Evolutionary conservation across 2,888 invertebrate genomes (phyloP), one percentile per base, ranked within the genome.

Genomic region (Mechanitis messenoides): DNA sequence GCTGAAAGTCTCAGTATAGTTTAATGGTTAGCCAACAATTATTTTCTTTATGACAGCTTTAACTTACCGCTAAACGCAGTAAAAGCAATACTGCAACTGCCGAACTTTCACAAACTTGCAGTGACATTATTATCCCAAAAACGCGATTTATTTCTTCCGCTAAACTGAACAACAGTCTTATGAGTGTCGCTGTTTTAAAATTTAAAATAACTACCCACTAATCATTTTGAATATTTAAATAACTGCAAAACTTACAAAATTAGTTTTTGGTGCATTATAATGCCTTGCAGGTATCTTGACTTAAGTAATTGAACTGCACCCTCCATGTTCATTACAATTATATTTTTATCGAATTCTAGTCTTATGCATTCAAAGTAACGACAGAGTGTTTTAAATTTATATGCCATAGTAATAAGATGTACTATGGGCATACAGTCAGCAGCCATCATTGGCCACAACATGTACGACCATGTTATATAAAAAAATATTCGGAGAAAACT

Each of bases 361-460:
- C 81, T 72, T 57, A 85, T 83, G 47, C 64, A 74, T 59, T 83
- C 78, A 55, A 75, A 87, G 66, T 86, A 80, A 57, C 76, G 74
- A 50, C 84, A 74, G 2, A 88, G 69, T 2, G 85, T 85, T n/a
- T 81, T 72, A 69, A 87, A 88, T 69, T 88, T 87, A 59, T 76
- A 80, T 1, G 83, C 72, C 72, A 87, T 74, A 4, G 72, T 72
- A 33, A 87, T 83, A 38, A 88, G 78, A 67, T 87, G 85, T 5
- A 80, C 75, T 61, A 87, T 87, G 0, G 87, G 85, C 82, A 87
- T 75, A 63, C 86, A 85, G 71, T 88, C 88, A 0, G 84, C 81
- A 1, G 84, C 80, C 81, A 88, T 85, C 87, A 88, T 87, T 0
- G 87, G 87, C 2, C 87, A 71, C 88, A 87, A 88, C 87, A 87